Base-by-base conservation (phyloP, 2,888 invertebrate species). In the Diloba caeruleocephala region DNA sequence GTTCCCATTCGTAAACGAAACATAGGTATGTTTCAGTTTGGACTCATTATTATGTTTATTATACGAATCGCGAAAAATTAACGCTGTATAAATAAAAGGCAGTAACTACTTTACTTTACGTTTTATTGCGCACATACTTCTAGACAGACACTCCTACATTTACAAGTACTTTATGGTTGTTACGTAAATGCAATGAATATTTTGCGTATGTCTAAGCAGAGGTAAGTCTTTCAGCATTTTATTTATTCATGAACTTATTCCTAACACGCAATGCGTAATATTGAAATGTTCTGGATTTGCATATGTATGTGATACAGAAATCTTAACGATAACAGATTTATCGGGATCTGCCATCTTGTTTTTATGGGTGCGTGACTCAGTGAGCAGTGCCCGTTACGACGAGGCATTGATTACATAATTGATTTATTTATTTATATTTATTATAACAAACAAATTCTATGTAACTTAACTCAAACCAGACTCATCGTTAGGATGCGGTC, bases 321-420 rank as follows among this genome's bases (percentile, higher is more conserved):
- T 82, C 82, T 79, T 81, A 79, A 80, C 81, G 79, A 82, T 82
- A 76, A 76, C 67, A 74, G 72, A 75, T 76, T 84, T 83, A 84
- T 84, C 81, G 73, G 62, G 58, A 72, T 77, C 68, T 70, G 71
- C 79, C 63, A 82, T 83, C 82, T 81, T 71, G 64, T 75, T 65
- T 79, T 80, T 80, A 76, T 79, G 66, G 60, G 69, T 74, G 64
- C 83, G 82, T 82, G 81, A 71, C 71, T 69, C 19, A 37, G 46
- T 63, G 58, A 69, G 52, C 69, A 65, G 55, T 65, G 58, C 56
- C 74, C 52, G 63, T 75, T 75, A 75, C 64, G 60, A 68, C 53
- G 43, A 46, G 53, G 58, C 61, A 62, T 68, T 50, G 57, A 48
- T 68, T 63, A 72, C 64, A 58, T 56, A 66, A 74, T 73, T 78